phyloP scores from a whole-genome alignment of 2,888 invertebrate genomes.

The Mallateleia sp. region DNA sequence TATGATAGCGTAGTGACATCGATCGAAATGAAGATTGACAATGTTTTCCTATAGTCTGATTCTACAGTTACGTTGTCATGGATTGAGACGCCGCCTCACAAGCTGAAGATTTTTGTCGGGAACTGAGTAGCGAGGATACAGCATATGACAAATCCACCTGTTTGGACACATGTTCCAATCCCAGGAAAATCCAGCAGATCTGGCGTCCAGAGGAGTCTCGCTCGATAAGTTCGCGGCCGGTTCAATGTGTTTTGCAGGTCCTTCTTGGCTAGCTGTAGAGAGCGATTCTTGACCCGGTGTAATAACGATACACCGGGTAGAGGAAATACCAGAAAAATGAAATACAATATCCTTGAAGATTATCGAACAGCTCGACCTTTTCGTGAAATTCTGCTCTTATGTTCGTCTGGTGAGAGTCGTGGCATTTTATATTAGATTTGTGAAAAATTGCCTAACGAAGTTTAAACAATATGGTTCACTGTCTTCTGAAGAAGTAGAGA shows the following conservation, averaged over 20 bases:
- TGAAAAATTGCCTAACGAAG: background rate
- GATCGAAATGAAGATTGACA: no score
- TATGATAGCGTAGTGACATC: no score
- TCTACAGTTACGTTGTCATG: background rate
- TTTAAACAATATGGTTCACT: background rate
- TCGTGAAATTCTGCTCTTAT: no score
- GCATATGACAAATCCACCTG: background rate
- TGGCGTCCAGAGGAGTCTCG: background rate
- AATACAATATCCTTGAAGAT: no score
- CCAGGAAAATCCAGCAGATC: background rate
- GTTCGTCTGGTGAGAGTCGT: slow-evolving; percentile 8
- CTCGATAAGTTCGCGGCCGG: background rate
- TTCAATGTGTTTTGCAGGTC: background rate
- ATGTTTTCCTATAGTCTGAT: background rate
- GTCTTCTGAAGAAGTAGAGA: slow-evolving; percentile 20
- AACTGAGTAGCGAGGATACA: slow-evolving; percentile 8
- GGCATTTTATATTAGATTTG: slow-evolving; percentile 31
- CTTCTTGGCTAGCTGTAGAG: background rate
- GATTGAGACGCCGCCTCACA: background rate
- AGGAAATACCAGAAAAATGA: no score
- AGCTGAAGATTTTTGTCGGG: background rate
- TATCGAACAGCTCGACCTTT: no score
- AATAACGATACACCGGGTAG: no score
- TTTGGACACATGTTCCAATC: slow-evolving; percentile 3
- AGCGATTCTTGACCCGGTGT: background rate